A percentile compares a stretch with the other conserved stretches of the same genome.
These are phyloP conservation scores for Pan troglodytes DNA, from an alignment of 2,113 vertebrate species.

Conservation along the genomic window NHGRI_mPanTro3-v2.1_pri NC_072417.2:56017001-56017500, in stretches of 20 bases:
- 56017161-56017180: too few species aligned
- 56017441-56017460: neutral
- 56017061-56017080: too few species aligned
- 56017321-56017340: neutral
- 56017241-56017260: neutral
- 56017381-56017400: neutral
- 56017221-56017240: neutral
- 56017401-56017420: neutral
- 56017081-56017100: too few species aligned
- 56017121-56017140: too few species aligned
- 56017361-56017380: neutral
- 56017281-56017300: neutral
- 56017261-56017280: neutral
- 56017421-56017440: neutral
- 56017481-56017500: neutral
- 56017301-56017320: neutral
- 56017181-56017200: too few species aligned
- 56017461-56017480: neutral
- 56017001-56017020: too few species aligned
- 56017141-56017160: too few species aligned
- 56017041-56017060: too few species aligned
- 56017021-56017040: too few species aligned
- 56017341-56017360: neutral
- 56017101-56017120: too few species aligned
- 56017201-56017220: too few species aligned